Evolutionary conservation across 2,113 vertebrate genomes (phyloP).

Genomic region (Zootoca vivipara): DNA sequence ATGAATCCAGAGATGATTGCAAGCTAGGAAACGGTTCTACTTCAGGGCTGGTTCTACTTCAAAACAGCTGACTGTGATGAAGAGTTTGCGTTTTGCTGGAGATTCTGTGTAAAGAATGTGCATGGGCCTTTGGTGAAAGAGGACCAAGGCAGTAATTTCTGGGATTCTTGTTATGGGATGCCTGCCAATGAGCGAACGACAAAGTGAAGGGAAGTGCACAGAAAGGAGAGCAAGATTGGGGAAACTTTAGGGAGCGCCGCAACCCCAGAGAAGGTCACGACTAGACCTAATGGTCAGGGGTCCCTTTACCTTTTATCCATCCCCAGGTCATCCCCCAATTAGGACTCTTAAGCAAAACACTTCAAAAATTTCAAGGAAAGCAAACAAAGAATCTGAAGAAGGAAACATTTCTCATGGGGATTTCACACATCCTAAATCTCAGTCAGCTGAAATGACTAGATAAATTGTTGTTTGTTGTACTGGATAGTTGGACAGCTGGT

Average conservation of each 20-base stretch:
- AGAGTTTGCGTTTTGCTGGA: constrained; percentile 36
- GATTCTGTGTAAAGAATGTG: constrained; percentile 10
- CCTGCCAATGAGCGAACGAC: not conserved
- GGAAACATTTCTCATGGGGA: not conserved
- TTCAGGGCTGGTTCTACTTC: constrained; percentile 25
- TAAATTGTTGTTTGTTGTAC: not conserved
- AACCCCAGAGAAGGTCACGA: too few species aligned
- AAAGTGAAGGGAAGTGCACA: not conserved
- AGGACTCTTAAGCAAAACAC: not conserved
- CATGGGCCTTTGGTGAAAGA: not conserved
- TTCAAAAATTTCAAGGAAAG: not conserved
- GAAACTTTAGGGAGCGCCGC: too few species aligned
- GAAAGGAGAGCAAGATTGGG: not conserved
- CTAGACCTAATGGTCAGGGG: too few species aligned
- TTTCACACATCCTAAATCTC: not conserved
- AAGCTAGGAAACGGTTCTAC: constrained; percentile 8
- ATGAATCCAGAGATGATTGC: constrained; percentile 33
- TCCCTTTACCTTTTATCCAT: not conserved
- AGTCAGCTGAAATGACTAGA: not conserved
- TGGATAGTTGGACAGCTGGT: not conserved
- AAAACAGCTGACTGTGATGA: constrained; percentile 47
- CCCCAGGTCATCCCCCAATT: not conserved
- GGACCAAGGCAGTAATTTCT: not conserved
- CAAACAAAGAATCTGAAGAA: not conserved
- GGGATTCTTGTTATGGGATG: not conserved